phyloP scores from a whole-genome alignment of 2,888 invertebrate species.

The Apamea anceps region DNA sequence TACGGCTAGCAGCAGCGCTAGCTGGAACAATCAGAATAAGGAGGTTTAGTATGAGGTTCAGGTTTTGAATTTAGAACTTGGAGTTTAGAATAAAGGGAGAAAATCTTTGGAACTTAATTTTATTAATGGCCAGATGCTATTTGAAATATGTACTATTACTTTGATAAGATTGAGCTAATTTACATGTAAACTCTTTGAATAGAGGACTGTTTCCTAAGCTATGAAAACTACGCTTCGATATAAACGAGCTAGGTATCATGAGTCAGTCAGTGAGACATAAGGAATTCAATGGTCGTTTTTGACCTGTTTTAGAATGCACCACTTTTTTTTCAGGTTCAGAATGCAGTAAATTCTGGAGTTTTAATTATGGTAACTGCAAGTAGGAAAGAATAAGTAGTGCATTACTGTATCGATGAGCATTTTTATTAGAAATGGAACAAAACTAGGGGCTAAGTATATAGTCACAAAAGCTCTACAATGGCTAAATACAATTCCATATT shows the following conservation, averaged over 20 bases:
- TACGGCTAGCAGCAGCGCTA: constrained; percentile 91
- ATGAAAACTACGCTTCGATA: background rate
- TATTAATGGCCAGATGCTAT: background rate
- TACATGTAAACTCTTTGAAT: background rate
- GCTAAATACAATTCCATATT: background rate
- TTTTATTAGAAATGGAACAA: background rate
- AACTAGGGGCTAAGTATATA: background rate
- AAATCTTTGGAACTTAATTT: background rate
- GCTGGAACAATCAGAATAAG: constrained; percentile 88
- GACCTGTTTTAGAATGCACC: background rate
- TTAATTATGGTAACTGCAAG: background rate
- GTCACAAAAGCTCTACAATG: background rate
- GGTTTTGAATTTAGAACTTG: constrained; percentile 6
- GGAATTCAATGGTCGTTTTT: background rate
- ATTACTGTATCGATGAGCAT: background rate
- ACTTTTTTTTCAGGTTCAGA: background rate
- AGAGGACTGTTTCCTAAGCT: background rate
- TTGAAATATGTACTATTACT: background rate
- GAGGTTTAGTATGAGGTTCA: constrained; percentile 22
- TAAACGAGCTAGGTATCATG: background rate
- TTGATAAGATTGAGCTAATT: background rate
- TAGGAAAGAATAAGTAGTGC: background rate
- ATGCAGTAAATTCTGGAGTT: background rate
- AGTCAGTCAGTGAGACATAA: background rate
- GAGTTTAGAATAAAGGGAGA: background rate